Conservation (phyloP, 2,797 vertebrate genomes). For the Smutsia gigantea region DNA sequence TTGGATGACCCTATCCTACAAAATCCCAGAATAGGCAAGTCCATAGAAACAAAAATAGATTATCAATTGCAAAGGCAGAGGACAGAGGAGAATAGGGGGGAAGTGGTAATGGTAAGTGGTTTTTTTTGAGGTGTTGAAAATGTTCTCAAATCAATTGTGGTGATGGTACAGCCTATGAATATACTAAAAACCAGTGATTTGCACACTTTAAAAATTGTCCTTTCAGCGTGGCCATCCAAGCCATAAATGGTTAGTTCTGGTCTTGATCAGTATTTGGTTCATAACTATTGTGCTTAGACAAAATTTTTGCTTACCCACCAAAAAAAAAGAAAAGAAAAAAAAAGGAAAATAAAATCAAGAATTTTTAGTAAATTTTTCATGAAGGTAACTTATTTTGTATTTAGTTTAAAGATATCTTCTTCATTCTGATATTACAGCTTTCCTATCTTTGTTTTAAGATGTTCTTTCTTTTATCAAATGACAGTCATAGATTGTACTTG, state of each 20-base stretch:
- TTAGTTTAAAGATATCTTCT: background rate
- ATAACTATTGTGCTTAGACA: background rate
- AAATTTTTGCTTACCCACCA: background rate
- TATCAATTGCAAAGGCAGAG: background rate
- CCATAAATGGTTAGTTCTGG: background rate
- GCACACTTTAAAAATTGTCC: background rate
- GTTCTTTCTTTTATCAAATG: background rate
- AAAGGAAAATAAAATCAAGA: background rate
- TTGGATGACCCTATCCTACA: background rate
- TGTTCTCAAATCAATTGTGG: background rate
- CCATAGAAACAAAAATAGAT: background rate
- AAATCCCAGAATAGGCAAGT: background rate
- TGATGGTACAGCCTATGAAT: background rate
- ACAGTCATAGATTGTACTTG: background rate
- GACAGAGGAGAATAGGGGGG: background rate
- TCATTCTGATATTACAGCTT: background rate
- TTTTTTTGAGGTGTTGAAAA: background rate
- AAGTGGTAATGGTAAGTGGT: background rate
- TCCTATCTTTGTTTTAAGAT: background rate
- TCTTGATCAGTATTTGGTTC: background rate
- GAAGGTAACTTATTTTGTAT: background rate
- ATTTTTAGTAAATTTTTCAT: background rate
- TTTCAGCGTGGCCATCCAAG: background rate
- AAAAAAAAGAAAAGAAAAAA: background rate
- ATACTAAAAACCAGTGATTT: background rate